A percentile compares a stretch with the other conserved stretches of the same genome.
These are phyloP conservation scores for Plutomurus gul DNA, from an alignment of 1,140 invertebrate genomes.

Conservation along the genomic window DNA sequence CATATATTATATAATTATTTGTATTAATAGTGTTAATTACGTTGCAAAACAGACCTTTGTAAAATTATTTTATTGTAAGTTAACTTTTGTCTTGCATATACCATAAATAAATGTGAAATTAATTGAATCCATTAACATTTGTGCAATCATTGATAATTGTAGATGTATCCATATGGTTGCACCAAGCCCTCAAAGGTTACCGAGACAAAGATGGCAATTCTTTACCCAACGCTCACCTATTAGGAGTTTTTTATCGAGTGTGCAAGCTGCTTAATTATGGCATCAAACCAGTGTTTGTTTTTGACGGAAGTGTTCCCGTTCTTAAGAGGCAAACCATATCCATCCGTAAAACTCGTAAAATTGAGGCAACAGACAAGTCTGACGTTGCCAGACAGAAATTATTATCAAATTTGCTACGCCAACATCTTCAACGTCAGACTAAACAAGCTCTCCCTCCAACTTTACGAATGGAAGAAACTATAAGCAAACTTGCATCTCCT, in stretches of 20 bases:
- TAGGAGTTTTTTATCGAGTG: conserved; percentile 88
- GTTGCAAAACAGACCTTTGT: neutral
- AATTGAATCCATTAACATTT: neutral
- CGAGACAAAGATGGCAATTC: conserved; percentile 80
- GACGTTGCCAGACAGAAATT: conserved; percentile 76
- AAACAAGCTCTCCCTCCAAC: conserved; percentile 56
- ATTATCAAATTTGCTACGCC: conserved; percentile 66
- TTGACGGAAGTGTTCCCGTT: conserved; percentile 71
- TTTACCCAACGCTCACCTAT: conserved; percentile 86
- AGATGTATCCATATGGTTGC: conserved; percentile 99
- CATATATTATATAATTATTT: neutral
- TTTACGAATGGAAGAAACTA: conserved; percentile 15
- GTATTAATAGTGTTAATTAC: neutral
- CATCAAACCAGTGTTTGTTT: conserved; percentile 98
- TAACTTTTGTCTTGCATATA: neutral
- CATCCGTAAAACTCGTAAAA: conserved; percentile 74
- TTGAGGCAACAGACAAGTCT: conserved; percentile 70
- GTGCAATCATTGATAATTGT: no score
- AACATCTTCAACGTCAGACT: conserved; percentile 37
- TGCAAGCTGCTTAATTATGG: conserved; percentile 95
- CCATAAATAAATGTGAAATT: neutral
- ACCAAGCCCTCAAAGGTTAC: conserved; percentile 95
- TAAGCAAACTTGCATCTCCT: neutral
- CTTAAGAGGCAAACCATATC: conserved; percentile 92
- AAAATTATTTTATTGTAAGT: neutral